phyloP scores from a whole-genome alignment of 1,140 invertebrate species.

The Drosophila micromelanica region DNA sequence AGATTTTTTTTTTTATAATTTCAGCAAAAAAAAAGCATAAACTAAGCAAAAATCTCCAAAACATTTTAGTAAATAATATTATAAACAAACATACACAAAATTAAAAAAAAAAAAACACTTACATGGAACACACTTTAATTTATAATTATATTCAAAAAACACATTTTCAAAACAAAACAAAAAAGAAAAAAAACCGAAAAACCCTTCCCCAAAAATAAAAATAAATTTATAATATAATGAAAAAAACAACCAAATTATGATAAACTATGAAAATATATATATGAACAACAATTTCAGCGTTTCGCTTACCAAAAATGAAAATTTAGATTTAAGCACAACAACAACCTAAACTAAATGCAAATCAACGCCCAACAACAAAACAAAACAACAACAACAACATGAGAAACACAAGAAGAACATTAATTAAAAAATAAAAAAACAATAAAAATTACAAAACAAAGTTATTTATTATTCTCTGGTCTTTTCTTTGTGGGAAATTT shows the following conservation, averaged over 20 bases:
- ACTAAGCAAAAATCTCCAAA: slow-evolving; percentile 13
- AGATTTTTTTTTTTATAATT: slow-evolving; percentile 22
- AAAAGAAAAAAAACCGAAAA: neutral
- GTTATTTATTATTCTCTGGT: slow-evolving; percentile 38
- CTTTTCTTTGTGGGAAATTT: slow-evolving; percentile 11
- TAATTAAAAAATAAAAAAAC: slow-evolving; percentile 69
- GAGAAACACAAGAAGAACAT: slow-evolving; percentile 61
- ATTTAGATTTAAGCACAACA: slow-evolving; percentile 54
- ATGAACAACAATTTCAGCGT: slow-evolving; percentile 66
- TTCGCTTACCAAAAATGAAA: slow-evolving; percentile 63
- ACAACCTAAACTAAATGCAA: slow-evolving; percentile 62
- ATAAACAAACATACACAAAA: slow-evolving; percentile 33
- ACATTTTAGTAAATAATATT: slow-evolving; percentile 59
- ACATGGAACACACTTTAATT: slow-evolving; percentile 41
- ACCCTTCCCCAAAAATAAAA: slow-evolving; percentile 23
- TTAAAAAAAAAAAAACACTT: slow-evolving; percentile 40
- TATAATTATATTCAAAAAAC: slow-evolving; percentile 33
- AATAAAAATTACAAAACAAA: slow-evolving; percentile 79
- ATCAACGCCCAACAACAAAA: slow-evolving; percentile 36
- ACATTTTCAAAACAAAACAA: slow-evolving; percentile 6
- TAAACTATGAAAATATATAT: slow-evolving; percentile 37
- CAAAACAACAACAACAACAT: slow-evolving; percentile 48
- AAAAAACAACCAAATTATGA: slow-evolving; percentile 23
- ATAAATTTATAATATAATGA: slow-evolving; percentile 27
- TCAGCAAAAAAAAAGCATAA: slow-evolving; percentile 12